Conservation (phyloP, 64 coral and sea anemone genomes). For the Hydrozoanthus tunicans region DNA sequence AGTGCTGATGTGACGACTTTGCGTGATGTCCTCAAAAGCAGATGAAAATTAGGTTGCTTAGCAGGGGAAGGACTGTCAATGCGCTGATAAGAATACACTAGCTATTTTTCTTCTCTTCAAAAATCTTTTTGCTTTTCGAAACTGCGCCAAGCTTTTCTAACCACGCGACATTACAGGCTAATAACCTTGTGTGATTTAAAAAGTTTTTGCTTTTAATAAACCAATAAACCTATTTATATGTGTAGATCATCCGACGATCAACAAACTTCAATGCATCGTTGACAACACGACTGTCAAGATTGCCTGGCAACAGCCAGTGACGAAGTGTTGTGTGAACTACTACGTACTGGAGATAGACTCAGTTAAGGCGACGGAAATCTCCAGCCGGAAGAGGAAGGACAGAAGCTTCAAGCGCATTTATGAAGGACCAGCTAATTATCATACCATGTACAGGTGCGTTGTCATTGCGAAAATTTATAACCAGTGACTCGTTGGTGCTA, state of each 20-base stretch:
- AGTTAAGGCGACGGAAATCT: slow-evolving; percentile 65
- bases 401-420: slow-evolving; percentile 75
- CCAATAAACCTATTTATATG: background rate
- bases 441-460: slow-evolving; percentile 54
- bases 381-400: slow-evolving; percentile 66
- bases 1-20: too few species aligned
- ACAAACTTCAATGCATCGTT: slow-evolving; percentile 72
- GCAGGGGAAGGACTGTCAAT: too few species aligned
- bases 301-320: slow-evolving; percentile 64
- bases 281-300: slow-evolving; percentile 66
- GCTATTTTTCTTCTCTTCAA: too few species aligned
- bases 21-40: too few species aligned
- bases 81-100: too few species aligned
- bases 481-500: background rate
- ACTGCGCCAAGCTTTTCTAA: too few species aligned
- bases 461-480: background rate
- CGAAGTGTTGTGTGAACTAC: slow-evolving; percentile 79
- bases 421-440: slow-evolving; percentile 74
- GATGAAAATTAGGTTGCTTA: too few species aligned
- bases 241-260: slow-evolving; percentile 68
- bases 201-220: background rate
- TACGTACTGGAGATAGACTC: slow-evolving; percentile 81
- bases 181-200: background rate
- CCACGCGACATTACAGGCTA: too few species aligned
- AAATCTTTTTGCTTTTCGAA: too few species aligned